phyloP scores from a whole-genome alignment of 2,797 vertebrate genomes.

The Chrysocyon brachyurus region DNA sequence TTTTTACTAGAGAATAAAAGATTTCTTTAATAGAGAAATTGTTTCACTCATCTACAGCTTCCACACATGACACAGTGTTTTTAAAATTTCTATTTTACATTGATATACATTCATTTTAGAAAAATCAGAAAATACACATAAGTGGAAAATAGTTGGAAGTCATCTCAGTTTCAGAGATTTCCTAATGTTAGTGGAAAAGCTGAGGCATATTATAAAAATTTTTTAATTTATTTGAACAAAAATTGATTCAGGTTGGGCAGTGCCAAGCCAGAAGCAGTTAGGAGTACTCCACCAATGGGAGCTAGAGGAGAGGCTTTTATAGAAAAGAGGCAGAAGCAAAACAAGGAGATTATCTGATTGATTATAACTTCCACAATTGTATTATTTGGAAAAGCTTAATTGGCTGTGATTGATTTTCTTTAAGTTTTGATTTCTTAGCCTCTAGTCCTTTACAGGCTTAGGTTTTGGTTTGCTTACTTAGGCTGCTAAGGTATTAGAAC shows the following conservation, averaged over 20 bases:
- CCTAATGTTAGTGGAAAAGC: not conserved
- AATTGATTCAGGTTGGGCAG: not conserved
- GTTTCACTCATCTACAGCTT: not conserved
- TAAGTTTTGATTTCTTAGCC: not conserved
- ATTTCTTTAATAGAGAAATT: slow-evolving; percentile 47
- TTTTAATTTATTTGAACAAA: not conserved
- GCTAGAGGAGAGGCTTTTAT: not conserved
- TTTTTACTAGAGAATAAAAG: slow-evolving; percentile 17
- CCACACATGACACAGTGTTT: not conserved
- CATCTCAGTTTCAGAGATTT: not conserved
- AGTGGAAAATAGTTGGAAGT: not conserved
- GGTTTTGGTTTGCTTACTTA: not conserved
- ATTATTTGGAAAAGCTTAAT: not conserved
- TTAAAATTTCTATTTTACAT: slow-evolving; percentile 33
- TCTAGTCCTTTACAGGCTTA: not conserved
- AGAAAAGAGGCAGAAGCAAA: not conserved
- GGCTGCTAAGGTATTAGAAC: not conserved
- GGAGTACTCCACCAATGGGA: not conserved
- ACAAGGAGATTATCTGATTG: not conserved
- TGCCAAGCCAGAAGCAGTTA: not conserved
- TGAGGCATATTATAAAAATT: not conserved
- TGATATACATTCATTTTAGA: slow-evolving; percentile 5
- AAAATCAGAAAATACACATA: not conserved
- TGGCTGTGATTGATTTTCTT: not conserved
- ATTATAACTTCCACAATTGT: not conserved